These are phyloP conservation scores for Scalopus aquaticus DNA, from an alignment of 2,113 vertebrate species.

Conservation along the genomic window DNA sequence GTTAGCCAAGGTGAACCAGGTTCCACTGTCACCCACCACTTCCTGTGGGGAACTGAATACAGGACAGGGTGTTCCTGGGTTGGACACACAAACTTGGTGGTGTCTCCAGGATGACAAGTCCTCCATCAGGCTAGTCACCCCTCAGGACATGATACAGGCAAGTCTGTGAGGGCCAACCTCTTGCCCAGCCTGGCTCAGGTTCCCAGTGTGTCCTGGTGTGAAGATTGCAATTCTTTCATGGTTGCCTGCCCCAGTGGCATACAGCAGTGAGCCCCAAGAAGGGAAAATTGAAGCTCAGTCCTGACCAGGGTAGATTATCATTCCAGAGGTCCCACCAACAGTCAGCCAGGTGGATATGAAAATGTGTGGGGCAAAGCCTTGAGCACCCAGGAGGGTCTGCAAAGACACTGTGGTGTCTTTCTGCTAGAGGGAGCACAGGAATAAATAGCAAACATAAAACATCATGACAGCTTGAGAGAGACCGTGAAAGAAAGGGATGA, in stretches of 20 bases:
- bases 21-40: not conserved
- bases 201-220: not conserved
- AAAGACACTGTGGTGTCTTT: accelerated
- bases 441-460: not conserved
- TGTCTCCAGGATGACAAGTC: not conserved
- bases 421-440: not conserved
- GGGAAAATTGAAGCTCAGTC: not conserved
- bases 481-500: not conserved
- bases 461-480: not conserved
- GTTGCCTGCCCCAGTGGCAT: not conserved
- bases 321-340: too few relatives aligned
- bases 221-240: not conserved
- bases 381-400: not conserved
- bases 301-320: not conserved
- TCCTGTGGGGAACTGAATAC: not conserved
- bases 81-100: accelerated
- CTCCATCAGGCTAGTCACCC: not conserved
- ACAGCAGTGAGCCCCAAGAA: not conserved
- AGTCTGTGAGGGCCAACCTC: not conserved
- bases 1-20: accelerated
- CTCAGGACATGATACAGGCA: not conserved
- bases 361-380: too few relatives aligned
- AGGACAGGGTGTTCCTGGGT: not conserved
- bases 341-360: not conserved
- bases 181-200: not conserved